These are phyloP conservation scores for Sycophila sp. DNA, from an alignment of 1,140 invertebrate species.

Conservation along the genomic window DNA sequence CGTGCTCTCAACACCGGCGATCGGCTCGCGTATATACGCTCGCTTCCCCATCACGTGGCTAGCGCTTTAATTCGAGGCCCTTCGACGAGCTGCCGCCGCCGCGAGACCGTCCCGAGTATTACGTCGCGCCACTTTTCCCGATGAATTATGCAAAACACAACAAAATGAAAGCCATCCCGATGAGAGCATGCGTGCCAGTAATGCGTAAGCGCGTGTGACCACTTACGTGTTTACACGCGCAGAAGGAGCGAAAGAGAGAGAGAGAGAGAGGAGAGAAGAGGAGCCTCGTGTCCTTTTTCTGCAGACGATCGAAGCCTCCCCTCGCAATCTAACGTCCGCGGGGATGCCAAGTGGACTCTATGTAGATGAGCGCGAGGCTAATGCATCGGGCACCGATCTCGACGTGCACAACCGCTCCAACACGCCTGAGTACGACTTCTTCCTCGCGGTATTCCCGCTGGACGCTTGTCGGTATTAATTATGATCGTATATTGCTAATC, in stretches of 20 bases:
- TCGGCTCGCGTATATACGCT: not conserved
- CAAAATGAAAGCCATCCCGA: constrained; percentile 23
- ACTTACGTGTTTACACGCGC: not conserved
- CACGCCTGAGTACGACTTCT: not conserved
- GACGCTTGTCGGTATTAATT: constrained; percentile 49
- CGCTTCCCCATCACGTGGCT: not conserved
- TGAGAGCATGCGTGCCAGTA: not conserved
- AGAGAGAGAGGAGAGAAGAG: too few species aligned
- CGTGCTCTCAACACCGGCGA: too few species aligned
- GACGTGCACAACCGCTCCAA: not conserved
- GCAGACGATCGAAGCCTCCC: not conserved
- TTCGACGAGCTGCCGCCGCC: not conserved
- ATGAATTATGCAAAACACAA: constrained; percentile 44
- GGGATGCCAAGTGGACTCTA: not conserved
- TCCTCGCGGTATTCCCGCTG: too few species aligned
- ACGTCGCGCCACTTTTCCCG: constrained; percentile 23
- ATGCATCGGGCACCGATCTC: not conserved
- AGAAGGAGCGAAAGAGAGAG: too few species aligned
- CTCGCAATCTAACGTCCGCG: not conserved
- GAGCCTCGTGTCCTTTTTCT: too few species aligned
- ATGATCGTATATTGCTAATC: constrained; percentile 45
- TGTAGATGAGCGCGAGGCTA: not conserved
- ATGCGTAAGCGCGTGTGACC: not conserved
- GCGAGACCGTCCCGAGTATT: not conserved
- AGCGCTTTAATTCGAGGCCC: not conserved